Percentiles rank a stretch among this genome's conserved stretches.
phyloP scores from a whole-genome alignment of 2,113 vertebrate genomes.

The Carassius auratus region DNA sequence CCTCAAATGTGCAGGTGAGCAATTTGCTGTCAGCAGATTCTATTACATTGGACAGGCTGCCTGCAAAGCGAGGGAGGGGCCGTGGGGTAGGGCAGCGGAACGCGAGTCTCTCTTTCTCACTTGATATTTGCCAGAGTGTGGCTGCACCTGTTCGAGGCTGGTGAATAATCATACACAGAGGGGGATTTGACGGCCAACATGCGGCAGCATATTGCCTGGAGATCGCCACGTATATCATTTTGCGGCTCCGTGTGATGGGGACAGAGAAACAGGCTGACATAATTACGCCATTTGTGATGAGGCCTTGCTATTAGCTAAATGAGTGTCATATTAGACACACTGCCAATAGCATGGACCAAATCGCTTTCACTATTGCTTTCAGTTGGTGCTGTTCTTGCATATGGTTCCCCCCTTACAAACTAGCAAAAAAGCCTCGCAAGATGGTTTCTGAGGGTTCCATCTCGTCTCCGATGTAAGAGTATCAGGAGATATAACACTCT shows the following conservation, averaged over 20 bases:
- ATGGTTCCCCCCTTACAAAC: neutral
- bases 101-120: conserved; percentile 23
- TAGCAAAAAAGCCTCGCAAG: neutral
- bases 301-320: conserved; percentile 53
- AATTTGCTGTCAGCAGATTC: conserved; percentile 51
- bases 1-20: conserved; percentile 49
- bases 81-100: conserved; percentile 32
- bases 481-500: conserved; percentile 28
- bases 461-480: neutral
- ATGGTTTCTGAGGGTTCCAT: neutral
- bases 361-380: conserved; percentile 32
- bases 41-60: conserved; percentile 46
- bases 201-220: conserved; percentile 46
- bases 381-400: neutral
- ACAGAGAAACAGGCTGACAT: neutral
- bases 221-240: conserved; percentile 36
- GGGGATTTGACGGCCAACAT: conserved; percentile 48
- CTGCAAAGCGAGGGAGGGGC: conserved; percentile 20
- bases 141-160: conserved; percentile 51
- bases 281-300: conserved; percentile 23
- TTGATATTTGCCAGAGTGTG: conserved; percentile 28
- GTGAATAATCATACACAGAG: conserved; percentile 55
- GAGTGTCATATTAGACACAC: conserved; percentile 44
- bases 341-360: conserved; percentile 17
- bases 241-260: conserved; percentile 21